phyloP scores from a whole-genome alignment of 1,140 invertebrate genomes.

The Calliphora vicina region DNA sequence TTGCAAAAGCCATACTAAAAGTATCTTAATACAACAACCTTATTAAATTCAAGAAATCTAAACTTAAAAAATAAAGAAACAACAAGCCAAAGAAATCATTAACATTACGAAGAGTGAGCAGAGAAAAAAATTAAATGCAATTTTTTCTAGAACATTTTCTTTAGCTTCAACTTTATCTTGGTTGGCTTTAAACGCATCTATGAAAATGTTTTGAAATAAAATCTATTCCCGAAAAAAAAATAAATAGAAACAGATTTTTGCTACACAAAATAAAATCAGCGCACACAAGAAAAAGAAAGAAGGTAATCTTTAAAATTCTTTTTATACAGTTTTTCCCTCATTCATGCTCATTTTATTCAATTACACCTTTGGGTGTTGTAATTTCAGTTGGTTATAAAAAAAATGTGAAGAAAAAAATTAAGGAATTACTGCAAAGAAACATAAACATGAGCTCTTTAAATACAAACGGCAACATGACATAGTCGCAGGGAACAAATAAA shows the following conservation, averaged over 20 bases:
- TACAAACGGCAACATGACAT: slow-evolving; percentile 26
- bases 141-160: too few species aligned
- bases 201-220: neutral
- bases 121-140: too few species aligned
- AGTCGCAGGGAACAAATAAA: slow-evolving; percentile 17
- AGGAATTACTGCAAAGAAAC: too few species aligned
- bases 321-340: neutral
- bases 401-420: slow-evolving; percentile 13
- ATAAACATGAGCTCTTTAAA: neutral
- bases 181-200: neutral
- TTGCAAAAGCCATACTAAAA: neutral
- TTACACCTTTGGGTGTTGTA: slow-evolving; percentile 63
- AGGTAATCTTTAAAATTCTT: slow-evolving; percentile 10
- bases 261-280: neutral
- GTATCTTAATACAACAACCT: too few species aligned
- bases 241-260: neutral
- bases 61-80: too few species aligned
- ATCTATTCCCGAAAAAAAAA: neutral
- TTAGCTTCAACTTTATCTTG: neutral
- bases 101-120: too few species aligned
- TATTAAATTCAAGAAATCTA: too few species aligned
- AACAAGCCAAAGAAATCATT: too few species aligned
- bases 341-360: slow-evolving; percentile 61
- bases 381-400: slow-evolving; percentile 43
- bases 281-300: neutral